A percentile compares a stretch with the other conserved stretches of the same genome.
These are phyloP conservation scores for Biston stratarius DNA, from an alignment of 2,888 invertebrate genomes.

Conservation along the genomic window DNA sequence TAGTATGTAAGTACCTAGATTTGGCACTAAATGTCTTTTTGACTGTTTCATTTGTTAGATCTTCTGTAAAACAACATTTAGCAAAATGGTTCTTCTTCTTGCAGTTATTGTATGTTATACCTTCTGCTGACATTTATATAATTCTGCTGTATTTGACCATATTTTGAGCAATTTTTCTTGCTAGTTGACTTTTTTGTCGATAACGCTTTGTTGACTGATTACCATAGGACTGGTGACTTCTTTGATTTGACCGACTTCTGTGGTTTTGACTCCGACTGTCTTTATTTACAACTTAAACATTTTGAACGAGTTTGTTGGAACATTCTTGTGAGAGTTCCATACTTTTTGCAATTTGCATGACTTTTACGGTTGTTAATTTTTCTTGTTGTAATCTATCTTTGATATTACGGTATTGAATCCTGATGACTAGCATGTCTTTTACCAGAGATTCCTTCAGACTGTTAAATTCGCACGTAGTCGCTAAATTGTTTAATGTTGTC, in stretches of 20 bases:
- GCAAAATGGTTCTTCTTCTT: background rate
- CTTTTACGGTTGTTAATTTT: background rate
- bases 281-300: too few species aligned
- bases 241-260: background rate
- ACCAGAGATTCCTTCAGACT: too few species aligned
- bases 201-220: background rate
- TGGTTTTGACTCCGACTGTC: background rate
- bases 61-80: background rate
- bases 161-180: background rate
- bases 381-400: background rate
- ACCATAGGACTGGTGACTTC: background rate
- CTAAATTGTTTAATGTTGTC: too few species aligned
- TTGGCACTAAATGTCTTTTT: conserved; percentile 1
- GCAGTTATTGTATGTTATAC: background rate
- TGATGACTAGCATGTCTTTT: background rate
- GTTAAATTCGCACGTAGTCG: too few species aligned
- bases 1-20: background rate
- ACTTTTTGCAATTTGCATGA: background rate
- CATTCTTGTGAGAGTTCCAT: background rate
- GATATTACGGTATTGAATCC: background rate
- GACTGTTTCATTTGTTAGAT: background rate
- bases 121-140: background rate
- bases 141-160: background rate
- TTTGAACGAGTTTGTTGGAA: background rate
- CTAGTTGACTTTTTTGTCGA: background rate